phyloP scores from a whole-genome alignment of 2,888 invertebrate species.

The Xanthia icteritia region DNA sequence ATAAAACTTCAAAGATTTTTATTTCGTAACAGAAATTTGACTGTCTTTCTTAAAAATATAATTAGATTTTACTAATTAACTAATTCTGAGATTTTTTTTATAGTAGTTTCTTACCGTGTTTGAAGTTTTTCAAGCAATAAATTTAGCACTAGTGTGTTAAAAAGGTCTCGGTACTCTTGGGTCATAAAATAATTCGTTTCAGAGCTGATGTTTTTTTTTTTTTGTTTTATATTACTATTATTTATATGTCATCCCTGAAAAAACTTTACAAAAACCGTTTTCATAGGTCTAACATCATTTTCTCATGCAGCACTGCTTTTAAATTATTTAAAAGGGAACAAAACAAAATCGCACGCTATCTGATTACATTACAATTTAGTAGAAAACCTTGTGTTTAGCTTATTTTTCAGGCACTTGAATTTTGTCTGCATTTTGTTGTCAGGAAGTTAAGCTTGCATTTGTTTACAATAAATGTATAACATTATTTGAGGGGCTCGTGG shows the following conservation, averaged over 20 bases:
- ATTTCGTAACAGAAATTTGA: background rate
- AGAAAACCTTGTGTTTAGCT: background rate
- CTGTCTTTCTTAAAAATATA: conserved; percentile 5
- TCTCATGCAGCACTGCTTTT: conserved; percentile 8
- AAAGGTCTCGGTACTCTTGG: background rate
- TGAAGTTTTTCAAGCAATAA: background rate
- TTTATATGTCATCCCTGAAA: background rate
- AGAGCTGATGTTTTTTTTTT: background rate
- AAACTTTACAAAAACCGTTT: background rate
- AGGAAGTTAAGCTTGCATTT: background rate
- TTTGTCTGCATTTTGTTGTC: background rate
- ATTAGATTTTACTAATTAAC: conserved; percentile 5
- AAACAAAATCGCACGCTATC: conserved; percentile 24
- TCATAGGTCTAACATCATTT: background rate
- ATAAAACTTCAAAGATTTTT: conserved; percentile 18
- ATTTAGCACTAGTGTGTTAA: background rate
- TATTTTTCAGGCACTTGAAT: background rate
- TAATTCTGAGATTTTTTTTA: background rate
- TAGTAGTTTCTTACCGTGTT: background rate
- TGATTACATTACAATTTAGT: conserved; percentile 33
- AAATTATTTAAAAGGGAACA: background rate
- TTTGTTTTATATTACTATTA: background rate
- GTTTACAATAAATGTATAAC: too few species aligned
- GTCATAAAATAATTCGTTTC: background rate
- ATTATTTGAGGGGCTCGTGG: too few species aligned